These are phyloP conservation scores for Poecilus cupreus DNA, from an alignment of 2,888 invertebrate genomes.

Conservation along the genomic window DNA sequence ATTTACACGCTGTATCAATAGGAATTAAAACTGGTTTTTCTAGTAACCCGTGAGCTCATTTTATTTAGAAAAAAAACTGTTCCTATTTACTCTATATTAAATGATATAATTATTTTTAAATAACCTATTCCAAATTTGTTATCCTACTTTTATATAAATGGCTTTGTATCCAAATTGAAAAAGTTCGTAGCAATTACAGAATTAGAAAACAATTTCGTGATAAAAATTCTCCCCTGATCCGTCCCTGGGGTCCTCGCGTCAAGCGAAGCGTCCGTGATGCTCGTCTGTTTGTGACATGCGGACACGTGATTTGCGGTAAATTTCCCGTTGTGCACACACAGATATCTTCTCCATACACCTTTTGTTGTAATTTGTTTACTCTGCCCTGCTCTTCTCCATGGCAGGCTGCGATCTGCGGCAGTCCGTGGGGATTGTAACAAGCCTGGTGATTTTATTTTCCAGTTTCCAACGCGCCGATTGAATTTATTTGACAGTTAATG, in stretches of 20 bases:
- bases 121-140: too few species aligned
- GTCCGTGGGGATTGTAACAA: background rate
- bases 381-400: background rate
- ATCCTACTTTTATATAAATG: too few species aligned
- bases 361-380: constrained; percentile 49
- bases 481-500: constrained; percentile 45
- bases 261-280: background rate
- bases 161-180: background rate
- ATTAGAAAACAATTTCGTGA: background rate
- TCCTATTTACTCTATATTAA: too few species aligned
- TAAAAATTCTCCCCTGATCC: background rate
- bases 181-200: background rate
- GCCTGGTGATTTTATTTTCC: constrained; percentile 34
- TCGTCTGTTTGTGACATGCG: constrained; percentile 25
- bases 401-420: background rate
- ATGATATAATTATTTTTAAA: too few species aligned
- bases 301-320: background rate
- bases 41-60: too few species aligned
- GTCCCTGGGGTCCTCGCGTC: constrained; percentile 1
- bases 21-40: too few species aligned
- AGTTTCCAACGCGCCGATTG: constrained; percentile 4
- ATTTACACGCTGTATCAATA: too few species aligned
- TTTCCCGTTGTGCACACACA: background rate
- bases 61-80: too few species aligned
- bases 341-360: constrained; percentile 29